Percentiles rank a stretch among this genome's conserved stretches.
Evolutionary conservation across 2,888 invertebrate species (phyloP).

Genomic region (Phalera bucephala): DNA sequence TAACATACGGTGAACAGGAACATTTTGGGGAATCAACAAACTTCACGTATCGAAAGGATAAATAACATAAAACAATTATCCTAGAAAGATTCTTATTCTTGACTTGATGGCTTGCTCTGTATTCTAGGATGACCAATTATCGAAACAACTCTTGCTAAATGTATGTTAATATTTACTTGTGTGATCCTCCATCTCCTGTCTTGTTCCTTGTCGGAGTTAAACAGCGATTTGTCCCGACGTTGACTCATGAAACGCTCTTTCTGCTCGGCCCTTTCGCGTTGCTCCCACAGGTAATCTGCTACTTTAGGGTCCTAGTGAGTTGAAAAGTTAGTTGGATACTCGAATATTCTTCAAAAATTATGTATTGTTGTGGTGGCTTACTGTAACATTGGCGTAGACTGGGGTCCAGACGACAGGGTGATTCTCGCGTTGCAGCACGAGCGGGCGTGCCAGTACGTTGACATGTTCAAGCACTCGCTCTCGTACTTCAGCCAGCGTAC

Average conservation of each 20-base stretch:
- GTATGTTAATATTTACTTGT: too few relatives aligned
- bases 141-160: too few relatives aligned
- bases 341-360: too few relatives aligned
- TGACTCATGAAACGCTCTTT: constrained; percentile 88
- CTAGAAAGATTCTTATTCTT: too few relatives aligned
- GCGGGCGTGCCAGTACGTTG: constrained; percentile 97
- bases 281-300: constrained; percentile 95
- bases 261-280: constrained; percentile 91
- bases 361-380: constrained; percentile 54
- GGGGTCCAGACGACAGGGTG: constrained; percentile 99
- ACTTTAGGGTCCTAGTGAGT: constrained; percentile 90
- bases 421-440: constrained; percentile 92
- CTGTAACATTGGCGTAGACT: constrained; percentile 96
- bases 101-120: too few relatives aligned
- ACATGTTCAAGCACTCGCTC: constrained; percentile 98
- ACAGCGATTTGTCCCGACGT: constrained; percentile 82
- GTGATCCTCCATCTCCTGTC: constrained; percentile 83
- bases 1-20: too few relatives aligned
- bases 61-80: too few relatives aligned
- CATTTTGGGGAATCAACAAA: too few relatives aligned
- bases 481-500: constrained; percentile 97
- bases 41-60: too few relatives aligned
- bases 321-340: not conserved
- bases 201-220: constrained; percentile 85
- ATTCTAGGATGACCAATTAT: too few relatives aligned